phyloP scores from a whole-genome alignment of 2,888 invertebrate genomes.

The Macroteleia sp. region DNA sequence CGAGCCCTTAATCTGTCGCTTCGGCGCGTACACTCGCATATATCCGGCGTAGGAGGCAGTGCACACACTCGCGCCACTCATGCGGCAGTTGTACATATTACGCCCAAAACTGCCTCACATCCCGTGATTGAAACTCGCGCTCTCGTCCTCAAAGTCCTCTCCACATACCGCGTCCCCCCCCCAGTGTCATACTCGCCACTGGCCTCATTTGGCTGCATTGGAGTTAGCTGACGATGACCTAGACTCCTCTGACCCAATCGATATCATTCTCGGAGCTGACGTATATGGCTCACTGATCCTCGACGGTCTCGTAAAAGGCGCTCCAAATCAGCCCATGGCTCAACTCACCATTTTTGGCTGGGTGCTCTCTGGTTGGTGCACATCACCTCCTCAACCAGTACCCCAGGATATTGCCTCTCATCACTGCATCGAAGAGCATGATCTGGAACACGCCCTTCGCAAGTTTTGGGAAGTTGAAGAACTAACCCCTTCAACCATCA shows the following conservation, averaged over 20 bases:
- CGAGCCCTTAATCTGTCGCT: background rate
- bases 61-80: background rate
- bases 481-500: background rate
- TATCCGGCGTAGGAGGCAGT: background rate
- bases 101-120: background rate
- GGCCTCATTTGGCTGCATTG: background rate
- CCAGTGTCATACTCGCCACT: background rate
- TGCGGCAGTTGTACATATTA: background rate
- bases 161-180: background rate
- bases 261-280: background rate
- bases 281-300: background rate
- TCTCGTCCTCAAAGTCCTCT: background rate
- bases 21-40: background rate
- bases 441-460: background rate
- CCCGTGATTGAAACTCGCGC: background rate
- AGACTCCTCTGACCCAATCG: background rate
- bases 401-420: background rate
- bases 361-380: background rate
- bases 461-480: slow-evolving; percentile 1
- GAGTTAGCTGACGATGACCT: background rate
- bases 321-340: background rate
- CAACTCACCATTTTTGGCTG: slow-evolving; percentile 6
- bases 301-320: background rate
- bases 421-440: background rate
- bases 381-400: background rate